These are phyloP conservation scores for Agonum fuliginosum DNA, from an alignment of 2,888 invertebrate species.

Conservation along the genomic window DNA sequence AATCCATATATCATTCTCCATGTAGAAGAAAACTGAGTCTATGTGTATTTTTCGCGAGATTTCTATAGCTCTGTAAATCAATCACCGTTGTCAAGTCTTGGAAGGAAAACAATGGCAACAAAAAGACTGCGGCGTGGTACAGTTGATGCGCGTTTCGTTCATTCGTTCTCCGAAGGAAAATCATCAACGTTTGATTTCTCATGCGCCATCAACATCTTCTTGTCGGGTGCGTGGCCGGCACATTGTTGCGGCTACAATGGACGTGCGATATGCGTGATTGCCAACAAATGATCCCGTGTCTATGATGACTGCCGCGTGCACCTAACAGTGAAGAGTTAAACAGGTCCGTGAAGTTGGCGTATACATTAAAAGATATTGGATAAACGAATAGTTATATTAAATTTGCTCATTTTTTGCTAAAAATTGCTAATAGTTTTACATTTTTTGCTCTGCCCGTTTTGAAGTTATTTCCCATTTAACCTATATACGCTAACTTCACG, in stretches of 20 bases:
- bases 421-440: too few species aligned
- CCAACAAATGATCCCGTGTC: constrained; percentile 33
- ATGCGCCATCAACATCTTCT: constrained; percentile 39
- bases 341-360: too few species aligned
- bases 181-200: constrained; percentile 51
- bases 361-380: too few species aligned
- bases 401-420: too few species aligned
- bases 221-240: constrained; percentile 1
- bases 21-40: constrained; percentile 6
- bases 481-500: too few species aligned
- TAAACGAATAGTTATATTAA: too few species aligned
- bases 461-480: too few species aligned
- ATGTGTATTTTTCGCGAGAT: constrained; percentile 36
- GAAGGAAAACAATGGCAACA: constrained; percentile 41
- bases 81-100: constrained; percentile 36
- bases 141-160: constrained; percentile 39
- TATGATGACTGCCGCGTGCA: not conserved
- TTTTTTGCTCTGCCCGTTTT: too few species aligned
- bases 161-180: constrained; percentile 38
- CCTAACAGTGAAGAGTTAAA: too few species aligned
- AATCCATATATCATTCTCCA: constrained; percentile 25
- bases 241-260: constrained; percentile 31
- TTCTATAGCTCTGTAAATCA: constrained; percentile 46
- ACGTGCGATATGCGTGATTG: constrained; percentile 26
- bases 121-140: constrained; percentile 39